Base-by-base conservation (phyloP, 1,140 invertebrate genomes). In the Pteromalus puparum region DNA sequence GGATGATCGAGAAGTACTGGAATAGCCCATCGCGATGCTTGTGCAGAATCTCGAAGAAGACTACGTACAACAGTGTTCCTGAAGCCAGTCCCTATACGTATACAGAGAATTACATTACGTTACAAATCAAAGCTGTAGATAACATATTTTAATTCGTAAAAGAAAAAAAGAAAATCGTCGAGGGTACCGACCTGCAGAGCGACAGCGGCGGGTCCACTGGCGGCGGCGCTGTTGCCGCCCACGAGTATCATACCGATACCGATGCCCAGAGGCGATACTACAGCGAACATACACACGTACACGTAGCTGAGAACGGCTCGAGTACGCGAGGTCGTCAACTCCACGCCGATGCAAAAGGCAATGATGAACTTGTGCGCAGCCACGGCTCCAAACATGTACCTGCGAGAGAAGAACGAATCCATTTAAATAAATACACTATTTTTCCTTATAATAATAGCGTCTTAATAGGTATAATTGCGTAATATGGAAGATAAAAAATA, bases 291-390 rank as follows among this genome's bases (percentile, higher is more conserved):
- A 2, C 95, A 94, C 65, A 97, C 95, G 88, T 97, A 97, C 1
- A 95, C 89, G 2, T 96, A 88, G 1, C 95, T 92, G 10, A 97
- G 91, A 84, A 93, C 91, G 4, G 93, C 91, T 76, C 94, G 95
- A 0, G 96, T 96, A 34, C 94, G 94, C 4, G 94, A 95, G 24
- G 95, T 94, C 34, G 96, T 95, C 73, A 98, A 89, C 88, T 97
- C 96, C 4, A 97, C 94, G 42, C 97, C 97, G 83, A 97, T 96
- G 90, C 96, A 97, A 88, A 98, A 97, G 2, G 97, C 97, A 76
- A 98, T 97, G 10, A 98, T 97, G 78, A 97, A 95, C 91, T 98
- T 98, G 91, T 98, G 98, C 4, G 97, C 96, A 0, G 97, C 95
- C 24, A 98, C 95, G 2, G 97, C 97, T 12, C 95, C 95, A 84